phyloP scores from a whole-genome alignment of 2,888 invertebrate species.

The Rhingia campestris region DNA sequence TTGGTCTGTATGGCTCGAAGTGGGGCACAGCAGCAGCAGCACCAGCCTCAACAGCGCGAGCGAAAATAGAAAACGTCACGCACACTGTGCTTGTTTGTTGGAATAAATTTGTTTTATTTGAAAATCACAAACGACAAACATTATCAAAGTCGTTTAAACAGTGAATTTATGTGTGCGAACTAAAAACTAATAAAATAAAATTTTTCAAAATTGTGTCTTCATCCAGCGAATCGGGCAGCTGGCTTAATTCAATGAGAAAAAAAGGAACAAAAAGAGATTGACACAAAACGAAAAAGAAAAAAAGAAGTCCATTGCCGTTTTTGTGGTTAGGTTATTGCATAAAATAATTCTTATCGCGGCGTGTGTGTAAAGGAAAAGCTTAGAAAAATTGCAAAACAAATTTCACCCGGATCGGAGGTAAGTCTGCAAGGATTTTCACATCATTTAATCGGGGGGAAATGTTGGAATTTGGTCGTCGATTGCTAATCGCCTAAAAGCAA shows the following conservation, averaged over 20 bases:
- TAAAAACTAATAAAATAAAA: conserved; percentile 33
- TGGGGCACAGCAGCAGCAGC: conserved; percentile 68
- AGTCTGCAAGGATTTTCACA: conserved; percentile 40
- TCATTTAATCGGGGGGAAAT: conserved; percentile 22
- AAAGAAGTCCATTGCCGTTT: conserved; percentile 61
- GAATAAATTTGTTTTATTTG: conserved; percentile 46
- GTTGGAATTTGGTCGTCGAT: conserved; percentile 24
- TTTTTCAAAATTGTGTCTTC: conserved; percentile 45
- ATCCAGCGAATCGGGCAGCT: conserved; percentile 63
- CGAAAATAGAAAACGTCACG: conserved; percentile 73
- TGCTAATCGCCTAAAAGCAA: conserved; percentile 9
- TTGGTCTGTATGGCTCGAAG: conserved; percentile 64
- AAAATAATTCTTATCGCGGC: conserved; percentile 69
- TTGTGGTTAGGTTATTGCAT: conserved; percentile 75
- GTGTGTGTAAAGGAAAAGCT: conserved; percentile 43
- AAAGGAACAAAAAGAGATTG: conserved; percentile 60
- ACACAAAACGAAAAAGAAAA: conserved; percentile 29
- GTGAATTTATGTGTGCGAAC: conserved; percentile 37
- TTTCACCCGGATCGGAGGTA: conserved; percentile 43
- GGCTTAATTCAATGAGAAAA: conserved; percentile 43
- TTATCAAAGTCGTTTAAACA: conserved; percentile 11
- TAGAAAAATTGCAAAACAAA: conserved; percentile 53
- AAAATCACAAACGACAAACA: conserved; percentile 24
- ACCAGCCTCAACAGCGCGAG: conserved; percentile 61
- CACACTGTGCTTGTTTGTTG: conserved; percentile 36